phyloP scores from a whole-genome alignment of 1,140 invertebrate species.

The Chymomyza costata region DNA sequence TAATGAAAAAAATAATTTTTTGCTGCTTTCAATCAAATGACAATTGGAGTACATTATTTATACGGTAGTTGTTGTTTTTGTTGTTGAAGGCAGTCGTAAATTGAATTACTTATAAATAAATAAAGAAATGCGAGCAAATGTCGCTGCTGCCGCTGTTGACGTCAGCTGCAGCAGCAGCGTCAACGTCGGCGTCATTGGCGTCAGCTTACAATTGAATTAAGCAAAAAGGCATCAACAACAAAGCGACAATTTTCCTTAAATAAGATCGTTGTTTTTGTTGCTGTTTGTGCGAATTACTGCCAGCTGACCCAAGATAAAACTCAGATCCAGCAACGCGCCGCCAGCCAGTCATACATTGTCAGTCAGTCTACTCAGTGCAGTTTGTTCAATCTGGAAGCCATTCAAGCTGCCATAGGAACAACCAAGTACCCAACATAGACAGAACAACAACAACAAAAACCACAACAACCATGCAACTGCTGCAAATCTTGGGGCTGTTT shows the following conservation, averaged over 20 bases:
- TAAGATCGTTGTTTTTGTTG: slow-evolving; percentile 1
- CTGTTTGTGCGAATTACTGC: neutral
- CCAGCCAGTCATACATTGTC: slow-evolving; percentile 25
- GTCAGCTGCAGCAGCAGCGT: slow-evolving; percentile 11
- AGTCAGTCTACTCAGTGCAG: too few relatives aligned
- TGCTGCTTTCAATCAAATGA: slow-evolving; percentile 33
- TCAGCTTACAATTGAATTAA: slow-evolving; percentile 27
- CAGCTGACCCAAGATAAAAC: slow-evolving; percentile 15
- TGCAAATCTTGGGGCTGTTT: slow-evolving; percentile 21
- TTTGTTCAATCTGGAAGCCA: slow-evolving; percentile 42
- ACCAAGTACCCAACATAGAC: neutral
- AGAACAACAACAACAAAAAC: slow-evolving; percentile 1
- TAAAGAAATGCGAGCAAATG: slow-evolving; percentile 42
- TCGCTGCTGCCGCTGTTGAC: slow-evolving; percentile 19
- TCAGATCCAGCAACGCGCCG: slow-evolving; percentile 14
- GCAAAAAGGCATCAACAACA: slow-evolving; percentile 16
- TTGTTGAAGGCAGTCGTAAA: slow-evolving; percentile 23
- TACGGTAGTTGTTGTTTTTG: slow-evolving; percentile 20
- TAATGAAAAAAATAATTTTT: neutral
- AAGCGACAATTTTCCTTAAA: slow-evolving; percentile 33
- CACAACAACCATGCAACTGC: slow-evolving; percentile 17
- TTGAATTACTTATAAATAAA: slow-evolving; percentile 46
- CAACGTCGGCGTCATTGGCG: too few relatives aligned
- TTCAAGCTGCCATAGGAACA: slow-evolving; percentile 6
- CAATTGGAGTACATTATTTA: slow-evolving; percentile 37